phyloP scores from a whole-genome alignment of 1,140 invertebrate species.

The Hyposmocoma kahamanoa region DNA sequence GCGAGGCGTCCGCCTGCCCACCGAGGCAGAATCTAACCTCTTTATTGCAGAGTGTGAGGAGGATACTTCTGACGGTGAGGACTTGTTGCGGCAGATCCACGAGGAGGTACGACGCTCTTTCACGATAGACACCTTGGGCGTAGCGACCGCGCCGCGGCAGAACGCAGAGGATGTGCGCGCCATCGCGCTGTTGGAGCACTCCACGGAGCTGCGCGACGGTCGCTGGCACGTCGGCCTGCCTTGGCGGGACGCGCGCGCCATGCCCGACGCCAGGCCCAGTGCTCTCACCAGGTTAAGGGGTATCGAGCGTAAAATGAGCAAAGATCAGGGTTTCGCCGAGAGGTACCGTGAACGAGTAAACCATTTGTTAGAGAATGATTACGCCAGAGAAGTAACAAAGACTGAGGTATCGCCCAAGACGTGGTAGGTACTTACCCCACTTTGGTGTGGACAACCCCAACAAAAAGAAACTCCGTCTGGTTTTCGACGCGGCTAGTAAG shows the following conservation, averaged over 20 bases:
- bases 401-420: not conserved
- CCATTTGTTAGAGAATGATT: not conserved
- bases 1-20: not conserved
- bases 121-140: not conserved
- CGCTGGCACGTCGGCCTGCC: constrained; percentile 1
- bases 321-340: not conserved
- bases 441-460: not conserved
- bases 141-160: not conserved
- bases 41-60: not conserved
- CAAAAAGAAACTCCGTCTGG: not conserved
- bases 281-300: not conserved
- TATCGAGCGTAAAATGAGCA: not conserved
- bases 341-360: not conserved
- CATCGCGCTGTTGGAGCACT: not conserved
- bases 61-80: not conserved
- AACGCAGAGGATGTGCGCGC: not conserved
- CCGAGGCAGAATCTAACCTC: not conserved
- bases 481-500: not conserved
- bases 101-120: not conserved
- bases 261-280: not conserved
- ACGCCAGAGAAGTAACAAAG: not conserved
- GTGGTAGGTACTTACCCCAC: not conserved
- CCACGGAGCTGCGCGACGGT: not conserved
- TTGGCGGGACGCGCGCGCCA: not conserved
- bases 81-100: not conserved